Evolutionary conservation across 2,888 invertebrate genomes (phyloP).

Genomic region (Argyresthia goedartella): DNA sequence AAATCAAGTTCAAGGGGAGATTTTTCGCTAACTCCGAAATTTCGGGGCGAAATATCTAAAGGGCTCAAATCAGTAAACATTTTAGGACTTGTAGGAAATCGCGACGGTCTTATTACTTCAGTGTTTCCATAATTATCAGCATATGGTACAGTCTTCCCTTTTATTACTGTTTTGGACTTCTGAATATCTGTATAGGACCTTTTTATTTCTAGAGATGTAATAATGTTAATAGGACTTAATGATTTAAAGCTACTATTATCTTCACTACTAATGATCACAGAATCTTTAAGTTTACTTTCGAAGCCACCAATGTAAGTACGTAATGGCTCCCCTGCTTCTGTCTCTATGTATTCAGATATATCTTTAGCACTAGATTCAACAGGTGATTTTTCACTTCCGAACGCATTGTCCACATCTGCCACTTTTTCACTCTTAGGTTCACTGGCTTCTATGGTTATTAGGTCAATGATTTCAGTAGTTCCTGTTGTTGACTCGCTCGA

Average conservation of each 20-base stretch:
- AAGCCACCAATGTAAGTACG: constrained; percentile 58
- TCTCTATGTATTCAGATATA: constrained; percentile 50
- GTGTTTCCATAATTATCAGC: constrained; percentile 23
- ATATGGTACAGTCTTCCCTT: constrained; percentile 10
- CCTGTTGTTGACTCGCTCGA: no score
- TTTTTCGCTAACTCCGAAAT: constrained; percentile 24
- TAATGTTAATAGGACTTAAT: constrained; percentile 13
- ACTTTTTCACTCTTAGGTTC: no score
- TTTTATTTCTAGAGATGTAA: constrained; percentile 14
- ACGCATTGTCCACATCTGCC: no score
- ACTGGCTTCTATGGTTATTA: neutral
- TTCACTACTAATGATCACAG: constrained; percentile 20
- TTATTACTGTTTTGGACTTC: constrained; percentile 21
- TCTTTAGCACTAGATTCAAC: constrained; percentile 12
- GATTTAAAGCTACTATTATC: constrained; percentile 16
- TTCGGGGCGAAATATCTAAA: constrained; percentile 45
- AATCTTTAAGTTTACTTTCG: constrained; percentile 46
- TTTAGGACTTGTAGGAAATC: constrained; percentile 25
- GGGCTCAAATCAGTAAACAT: constrained; percentile 45
- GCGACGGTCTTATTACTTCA: constrained; percentile 27
- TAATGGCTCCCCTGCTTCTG: constrained; percentile 50
- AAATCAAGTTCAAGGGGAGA: constrained; percentile 36
- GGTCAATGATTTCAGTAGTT: neutral
- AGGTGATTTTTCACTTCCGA: neutral
- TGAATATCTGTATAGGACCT: constrained; percentile 2